Base-by-base conservation (phyloP, 2,797 vertebrate species). In the Platyrinchus mystaceus region DNA sequence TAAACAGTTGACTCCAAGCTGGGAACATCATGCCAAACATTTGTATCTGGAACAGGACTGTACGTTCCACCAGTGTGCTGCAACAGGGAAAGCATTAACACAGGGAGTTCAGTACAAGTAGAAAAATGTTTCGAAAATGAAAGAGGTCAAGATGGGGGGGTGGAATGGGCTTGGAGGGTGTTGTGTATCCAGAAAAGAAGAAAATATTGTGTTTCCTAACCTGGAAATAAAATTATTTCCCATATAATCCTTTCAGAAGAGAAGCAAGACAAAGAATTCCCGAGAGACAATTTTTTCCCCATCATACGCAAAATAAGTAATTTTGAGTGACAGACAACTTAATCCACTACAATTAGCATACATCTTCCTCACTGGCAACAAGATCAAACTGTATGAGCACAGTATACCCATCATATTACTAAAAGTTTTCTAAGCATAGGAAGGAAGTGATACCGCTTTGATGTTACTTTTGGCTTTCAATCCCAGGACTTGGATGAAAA, bases 11-110 rank as follows among this genome's bases (percentile, higher is more conserved):
- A 89, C 55, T 92, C 94, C 78, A 96, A 91, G 44, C 76, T 89
- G 91, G 76, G 93, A 96, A 95, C 36, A 43, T 55, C 50, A 71
- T 95, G 93, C 96, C 95, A 97, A 93, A 95, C 87, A 94, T 94
- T 95, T 90, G 37, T 85, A 95, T 96, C 89, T 94, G 90, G 94
- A 96, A 89, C 56, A 91, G 91, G 70, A 80, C 86, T 95, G 73
- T 90, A 30, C 16, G 94, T 97, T 97, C 93, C 88, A 85, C 89
- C 46, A 81, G 56, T 21, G 92, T 92, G 37, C 94, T 94, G 74
- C 77, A 87, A 71, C 67, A 89, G 69, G 41, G 60, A 91, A 66
- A 93, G 30, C 8, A 12, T 74, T 93, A 95, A 93, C 66, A 82
- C 16, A 6, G 28, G 26, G 71, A 90, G 74, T 55, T 75, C 82